Conservation (phyloP, 37 sponge, comb jelly and placozoan species). For the Spongilla lacustris region DNA sequence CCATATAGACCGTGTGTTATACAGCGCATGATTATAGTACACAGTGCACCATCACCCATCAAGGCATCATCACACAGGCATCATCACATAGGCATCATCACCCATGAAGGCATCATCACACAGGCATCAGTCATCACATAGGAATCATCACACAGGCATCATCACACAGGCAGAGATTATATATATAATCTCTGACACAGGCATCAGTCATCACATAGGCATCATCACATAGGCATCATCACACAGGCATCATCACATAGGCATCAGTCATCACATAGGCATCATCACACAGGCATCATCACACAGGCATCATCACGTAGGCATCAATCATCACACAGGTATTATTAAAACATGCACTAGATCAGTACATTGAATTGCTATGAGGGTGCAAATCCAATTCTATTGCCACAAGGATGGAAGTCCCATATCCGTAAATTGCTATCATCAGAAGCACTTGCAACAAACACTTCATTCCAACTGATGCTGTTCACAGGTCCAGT, state of each 20-base stretch:
- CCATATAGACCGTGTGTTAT: too few relatives aligned
- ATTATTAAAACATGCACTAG: not conserved
- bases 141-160: not conserved
- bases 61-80: not conserved
- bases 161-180: not conserved
- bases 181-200: too few relatives aligned
- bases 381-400: not conserved
- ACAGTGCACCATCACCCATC: too few relatives aligned
- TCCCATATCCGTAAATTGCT: conserved; percentile 41
- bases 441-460: conserved; percentile 44
- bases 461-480: conserved; percentile 11
- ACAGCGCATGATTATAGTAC: too few relatives aligned
- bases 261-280: not conserved
- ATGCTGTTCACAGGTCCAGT: conserved; percentile 19
- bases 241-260: not conserved
- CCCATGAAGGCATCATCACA: not conserved
- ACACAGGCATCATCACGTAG: not conserved
- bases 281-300: not conserved
- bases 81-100: not conserved
- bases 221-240: not conserved
- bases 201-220: not conserved
- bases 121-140: not conserved
- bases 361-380: not conserved
- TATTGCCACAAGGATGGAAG: conserved; percentile 43
- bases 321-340: not conserved